Evolutionary conservation across 2,113 vertebrate genomes (phyloP), one percentile per base, ranked within the genome.

Genomic region (Pollachius pollachius): DNA sequence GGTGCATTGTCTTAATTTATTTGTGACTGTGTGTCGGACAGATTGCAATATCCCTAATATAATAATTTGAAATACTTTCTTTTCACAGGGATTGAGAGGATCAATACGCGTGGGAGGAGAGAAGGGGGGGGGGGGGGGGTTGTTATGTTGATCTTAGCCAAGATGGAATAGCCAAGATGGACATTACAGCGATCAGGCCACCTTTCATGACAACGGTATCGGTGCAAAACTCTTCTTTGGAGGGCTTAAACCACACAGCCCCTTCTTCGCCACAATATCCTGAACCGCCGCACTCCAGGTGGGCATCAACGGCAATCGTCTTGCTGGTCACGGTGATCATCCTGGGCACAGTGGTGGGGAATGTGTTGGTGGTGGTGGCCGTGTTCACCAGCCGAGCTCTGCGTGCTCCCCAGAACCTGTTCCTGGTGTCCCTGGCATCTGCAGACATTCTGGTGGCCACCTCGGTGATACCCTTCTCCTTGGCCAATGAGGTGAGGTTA

Each of bases 401-500:
- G 25, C 92, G 91, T 23, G 94, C 96, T 0, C 96, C 95, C 0
- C 96, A 97, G 77, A 96, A 98, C 83, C 93, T 98, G 30, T 97
- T 98, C 81, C 87, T 98, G 59, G 95, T 98, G 82, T 98, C 96
- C 0, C 75, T 97, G 85, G 96, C 96, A 0, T 94, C 87, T 0
- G 96, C 96, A 0, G 96, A 98, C 86, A 97, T 97, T 76, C 89
- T 98, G 78, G 96, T 98, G 81, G 96, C 96, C 0, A 21, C 95
- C 6, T 90, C 96, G 5, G 94, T 98, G 74, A 95, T 98, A 76
- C 96, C 96, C 8, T 97, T 98, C 85, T 96, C 96, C 0, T 79
- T 97, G 77, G 95, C 95, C 76, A 97, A 96, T 0, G 96, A 98
- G 87, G 90, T 98, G 81, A 95, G 94, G 91, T 90, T 91, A 69